phyloP scores from a whole-genome alignment of 2,113 vertebrate species.

The Hymenochirus boettgeri region DNA sequence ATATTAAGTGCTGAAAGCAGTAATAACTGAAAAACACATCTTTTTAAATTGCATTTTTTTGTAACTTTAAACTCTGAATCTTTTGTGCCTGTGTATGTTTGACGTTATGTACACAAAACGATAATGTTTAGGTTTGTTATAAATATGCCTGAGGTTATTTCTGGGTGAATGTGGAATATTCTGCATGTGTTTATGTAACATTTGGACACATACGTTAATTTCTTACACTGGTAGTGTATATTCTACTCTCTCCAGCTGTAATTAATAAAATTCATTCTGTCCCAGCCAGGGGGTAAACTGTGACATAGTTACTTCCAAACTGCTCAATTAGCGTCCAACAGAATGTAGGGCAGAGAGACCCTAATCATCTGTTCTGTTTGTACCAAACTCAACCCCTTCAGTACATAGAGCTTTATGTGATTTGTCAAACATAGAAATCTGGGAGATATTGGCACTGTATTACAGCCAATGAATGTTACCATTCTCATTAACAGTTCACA shows the following conservation, averaged over 20 bases:
- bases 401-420: constrained; percentile 16
- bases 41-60: no score
- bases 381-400: constrained; percentile 25
- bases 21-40: no score
- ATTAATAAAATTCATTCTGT: constrained; percentile 84
- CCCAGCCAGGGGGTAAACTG: constrained; percentile 69
- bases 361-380: constrained; percentile 40
- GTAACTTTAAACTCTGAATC: no score
- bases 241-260: constrained; percentile 65
- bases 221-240: background rate
- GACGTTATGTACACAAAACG: no score
- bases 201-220: background rate
- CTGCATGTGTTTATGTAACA: background rate
- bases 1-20: no score
- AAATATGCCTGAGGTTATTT: no score
- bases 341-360: constrained; percentile 70
- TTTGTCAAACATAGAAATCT: background rate
- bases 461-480: background rate
- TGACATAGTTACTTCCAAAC: constrained; percentile 89
- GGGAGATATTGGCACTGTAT: background rate
- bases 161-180: background rate
- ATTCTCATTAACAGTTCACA: no score
- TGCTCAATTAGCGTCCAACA: constrained; percentile 84
- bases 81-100: no score
- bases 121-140: no score